Evolutionary conservation across 2,797 vertebrate species (phyloP).

Genomic region (Phrynocephalus forsythii): DNA sequence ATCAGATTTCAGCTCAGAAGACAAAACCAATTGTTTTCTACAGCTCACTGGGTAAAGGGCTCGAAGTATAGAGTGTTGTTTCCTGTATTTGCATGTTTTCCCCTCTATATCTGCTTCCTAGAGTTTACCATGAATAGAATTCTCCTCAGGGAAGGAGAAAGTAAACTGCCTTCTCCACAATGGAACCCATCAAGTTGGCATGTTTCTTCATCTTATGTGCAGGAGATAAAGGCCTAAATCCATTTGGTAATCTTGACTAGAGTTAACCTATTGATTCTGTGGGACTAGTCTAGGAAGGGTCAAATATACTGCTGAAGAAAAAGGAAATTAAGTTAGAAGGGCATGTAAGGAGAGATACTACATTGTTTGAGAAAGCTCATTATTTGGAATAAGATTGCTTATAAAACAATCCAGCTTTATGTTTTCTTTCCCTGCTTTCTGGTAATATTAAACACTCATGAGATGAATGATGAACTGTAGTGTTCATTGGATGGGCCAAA

Average conservation of each 20-base stretch:
- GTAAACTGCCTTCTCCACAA: not conserved
- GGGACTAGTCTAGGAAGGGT: too few species aligned
- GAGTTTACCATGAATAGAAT: too few species aligned
- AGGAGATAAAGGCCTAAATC: not conserved
- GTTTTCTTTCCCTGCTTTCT: not conserved
- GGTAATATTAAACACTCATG: conserved; percentile 19
- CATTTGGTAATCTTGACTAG: too few species aligned
- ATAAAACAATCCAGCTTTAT: conserved; percentile 9
- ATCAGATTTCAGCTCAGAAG: too few species aligned
- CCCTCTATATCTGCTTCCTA: too few species aligned
- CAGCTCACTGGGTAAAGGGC: too few species aligned
- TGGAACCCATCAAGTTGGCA: not conserved
- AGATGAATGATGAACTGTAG: conserved; percentile 16
- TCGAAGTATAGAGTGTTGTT: too few species aligned
- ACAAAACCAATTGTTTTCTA: too few species aligned
- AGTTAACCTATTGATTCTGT: too few species aligned
- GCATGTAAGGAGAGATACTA: not conserved
- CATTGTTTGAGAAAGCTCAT: not conserved
- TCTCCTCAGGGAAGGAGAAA: not conserved
- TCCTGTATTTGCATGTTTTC: too few species aligned
- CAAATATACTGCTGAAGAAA: not conserved
- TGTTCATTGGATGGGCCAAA: not conserved
- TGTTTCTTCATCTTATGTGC: not conserved
- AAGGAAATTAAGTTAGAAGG: conserved; percentile 2
- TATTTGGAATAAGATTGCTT: not conserved